phyloP scores from a whole-genome alignment of 2,797 vertebrate genomes.

The Psittacula derbiana region DNA sequence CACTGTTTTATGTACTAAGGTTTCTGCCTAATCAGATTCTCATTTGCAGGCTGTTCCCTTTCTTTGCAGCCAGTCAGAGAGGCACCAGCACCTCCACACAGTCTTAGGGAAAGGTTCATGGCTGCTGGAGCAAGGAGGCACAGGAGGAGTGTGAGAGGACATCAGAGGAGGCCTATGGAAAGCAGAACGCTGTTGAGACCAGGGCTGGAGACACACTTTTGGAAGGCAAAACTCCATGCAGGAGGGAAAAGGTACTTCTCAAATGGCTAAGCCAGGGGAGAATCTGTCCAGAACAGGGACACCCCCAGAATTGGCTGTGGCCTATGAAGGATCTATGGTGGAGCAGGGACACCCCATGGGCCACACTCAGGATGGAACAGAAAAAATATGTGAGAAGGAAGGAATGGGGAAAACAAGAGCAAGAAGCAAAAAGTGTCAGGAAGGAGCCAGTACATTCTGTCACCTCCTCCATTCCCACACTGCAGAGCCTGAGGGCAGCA shows the following conservation, averaged over 20 bases:
- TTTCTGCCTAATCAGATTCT: neutral
- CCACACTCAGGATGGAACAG: neutral
- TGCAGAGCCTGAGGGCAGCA: neutral
- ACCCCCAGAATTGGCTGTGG: neutral
- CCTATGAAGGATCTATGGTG: neutral
- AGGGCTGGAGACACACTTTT: neutral
- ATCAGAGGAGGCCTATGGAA: neutral
- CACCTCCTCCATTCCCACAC: neutral
- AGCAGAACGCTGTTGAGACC: neutral
- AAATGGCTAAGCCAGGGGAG: neutral
- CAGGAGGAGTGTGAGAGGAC: neutral
- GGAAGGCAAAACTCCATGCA: neutral
- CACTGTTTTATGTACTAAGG: neutral
- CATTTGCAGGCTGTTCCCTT: neutral
- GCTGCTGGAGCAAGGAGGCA: neutral
- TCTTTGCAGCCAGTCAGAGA: neutral
- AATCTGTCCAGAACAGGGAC: neutral
- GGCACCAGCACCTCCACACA: neutral
- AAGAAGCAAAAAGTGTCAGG: neutral
- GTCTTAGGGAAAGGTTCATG: neutral
- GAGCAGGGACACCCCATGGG: neutral
- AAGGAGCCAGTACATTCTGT: neutral
- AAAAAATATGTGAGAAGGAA: neutral
- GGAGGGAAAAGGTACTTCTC: neutral
- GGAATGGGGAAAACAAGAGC: neutral